These are phyloP conservation scores for Cordylochernes scorpioides DNA, from an alignment of 2,888 invertebrate genomes.

Conservation along the genomic window DNA sequence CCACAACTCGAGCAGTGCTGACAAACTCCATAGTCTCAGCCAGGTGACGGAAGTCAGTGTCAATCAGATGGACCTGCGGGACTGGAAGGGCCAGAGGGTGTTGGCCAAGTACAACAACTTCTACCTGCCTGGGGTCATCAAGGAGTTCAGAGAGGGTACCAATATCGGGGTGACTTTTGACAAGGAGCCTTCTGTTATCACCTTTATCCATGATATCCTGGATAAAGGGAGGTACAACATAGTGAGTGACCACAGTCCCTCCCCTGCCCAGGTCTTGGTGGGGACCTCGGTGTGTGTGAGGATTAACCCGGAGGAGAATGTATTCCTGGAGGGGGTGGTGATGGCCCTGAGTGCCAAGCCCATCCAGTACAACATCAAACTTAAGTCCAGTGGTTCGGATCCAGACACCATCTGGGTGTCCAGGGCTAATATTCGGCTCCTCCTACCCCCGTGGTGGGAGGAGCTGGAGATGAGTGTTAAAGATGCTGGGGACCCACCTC, in stretches of 20 bases:
- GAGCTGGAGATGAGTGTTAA: constrained; percentile 44
- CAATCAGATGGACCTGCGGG: constrained; percentile 43
- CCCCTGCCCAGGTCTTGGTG: constrained; percentile 41
- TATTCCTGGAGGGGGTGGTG: constrained; percentile 63
- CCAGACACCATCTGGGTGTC: constrained; percentile 37
- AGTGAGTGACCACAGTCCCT: constrained; percentile 53
- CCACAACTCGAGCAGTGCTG: constrained; percentile 4
- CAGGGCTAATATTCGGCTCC: constrained; percentile 60
- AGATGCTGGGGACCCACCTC: constrained; percentile 35
- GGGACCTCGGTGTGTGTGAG: constrained; percentile 49
- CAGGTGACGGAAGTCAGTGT: constrained; percentile 4
- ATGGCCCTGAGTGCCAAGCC: constrained; percentile 36
- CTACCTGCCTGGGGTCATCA: constrained; percentile 66
- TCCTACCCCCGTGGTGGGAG: constrained; percentile 88
- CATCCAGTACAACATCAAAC: constrained; percentile 38
- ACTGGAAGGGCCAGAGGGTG: constrained; percentile 78
- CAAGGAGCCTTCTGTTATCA: constrained; percentile 6
- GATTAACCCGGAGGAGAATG: constrained; percentile 29
- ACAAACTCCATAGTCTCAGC: constrained; percentile 7
- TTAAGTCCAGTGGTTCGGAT: constrained; percentile 18
- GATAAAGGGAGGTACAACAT: constrained; percentile 10
- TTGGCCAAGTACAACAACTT: constrained; percentile 54
- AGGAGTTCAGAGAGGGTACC: constrained; percentile 19
- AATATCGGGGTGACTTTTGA: constrained; percentile 11
- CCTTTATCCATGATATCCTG: constrained; percentile 7